Base-by-base conservation (phyloP, 2,888 invertebrate genomes). In the Euplagia quadripunctaria region DNA sequence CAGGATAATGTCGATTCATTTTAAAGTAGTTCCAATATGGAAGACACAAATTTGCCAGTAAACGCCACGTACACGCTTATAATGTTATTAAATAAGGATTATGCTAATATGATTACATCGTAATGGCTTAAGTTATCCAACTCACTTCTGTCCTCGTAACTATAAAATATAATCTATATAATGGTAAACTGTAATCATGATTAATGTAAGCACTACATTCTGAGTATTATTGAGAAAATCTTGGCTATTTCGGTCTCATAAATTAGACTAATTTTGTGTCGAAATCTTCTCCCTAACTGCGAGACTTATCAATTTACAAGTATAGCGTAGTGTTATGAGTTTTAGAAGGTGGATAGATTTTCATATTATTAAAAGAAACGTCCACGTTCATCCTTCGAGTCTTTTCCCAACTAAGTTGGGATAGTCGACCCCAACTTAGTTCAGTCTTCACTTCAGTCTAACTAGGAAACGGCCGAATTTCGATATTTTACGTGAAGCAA, bases 51-150 rank as follows among this genome's bases (percentile, higher is more conserved):
- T 66, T 31, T 16, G 49, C 65, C 20, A 46, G 20, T 72, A 69
- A 74, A 73, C 68, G 42, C 61, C 52, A 58, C 55, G 61, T 16
- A 69, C 68, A 77, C 72, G 70, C 72, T 78, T 70, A 69, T 70
- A 72, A 77, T 73, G 67, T 75, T 65, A 52, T 51, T 61, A 65
- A 76, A 67, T 72, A 68, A 75, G 72, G 82, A 79, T 82, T 84
- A 82, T 78, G 82, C 67, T 67, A 79, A 82, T 84, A 46, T 68
- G 68, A 69, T 74, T 51, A 64, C 71, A 77, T 76, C 76, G 76
- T 73, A 76, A 82, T 82, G 72, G n/a, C 31, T 42, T 68, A 72
- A 72, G 74, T 68, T 52, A 46, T 69, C 63, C 66, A 70, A 73
- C 73, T 75, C 77, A 72, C 64, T 67, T 69, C 20, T 55, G 46